Conservation (phyloP, 2,888 invertebrate genomes). For the Macropis europaea region DNA sequence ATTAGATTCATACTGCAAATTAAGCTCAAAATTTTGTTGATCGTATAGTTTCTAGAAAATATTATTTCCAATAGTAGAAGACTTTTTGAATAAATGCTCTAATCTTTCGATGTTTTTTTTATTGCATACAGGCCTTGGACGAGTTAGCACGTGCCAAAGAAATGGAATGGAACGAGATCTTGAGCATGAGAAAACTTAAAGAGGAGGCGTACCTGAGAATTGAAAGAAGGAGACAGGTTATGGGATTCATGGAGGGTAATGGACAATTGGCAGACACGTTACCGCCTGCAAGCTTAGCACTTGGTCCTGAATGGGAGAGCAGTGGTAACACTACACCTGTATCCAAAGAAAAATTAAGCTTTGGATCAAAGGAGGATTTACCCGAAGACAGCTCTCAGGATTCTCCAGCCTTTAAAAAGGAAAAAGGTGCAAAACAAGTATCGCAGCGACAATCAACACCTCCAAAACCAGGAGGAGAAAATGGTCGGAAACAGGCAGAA, state of each 20-base stretch:
- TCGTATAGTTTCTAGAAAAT: too few species aligned
- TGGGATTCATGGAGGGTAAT: slow-evolving; percentile 78
- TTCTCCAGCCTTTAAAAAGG: slow-evolving; percentile 64
- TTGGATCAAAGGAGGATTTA: slow-evolving; percentile 56
- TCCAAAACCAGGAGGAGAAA: slow-evolving; percentile 66
- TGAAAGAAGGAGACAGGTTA: slow-evolving; percentile 85
- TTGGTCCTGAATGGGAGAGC: slow-evolving; percentile 66
- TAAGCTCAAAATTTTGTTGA: too few species aligned
- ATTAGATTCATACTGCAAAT: too few species aligned
- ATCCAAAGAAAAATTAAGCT: slow-evolving; percentile 59
- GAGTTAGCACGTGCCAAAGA: slow-evolving; percentile 90
- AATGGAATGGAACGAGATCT: slow-evolving; percentile 91
- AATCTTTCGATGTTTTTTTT: neutral
- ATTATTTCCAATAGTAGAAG: too few species aligned
- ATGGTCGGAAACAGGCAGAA: slow-evolving; percentile 77
- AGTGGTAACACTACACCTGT: slow-evolving; percentile 38
- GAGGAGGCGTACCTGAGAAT: slow-evolving; percentile 89
- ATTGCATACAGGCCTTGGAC: slow-evolving; percentile 83
- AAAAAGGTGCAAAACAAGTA: slow-evolving; percentile 49
- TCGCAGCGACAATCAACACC: slow-evolving; percentile 62
- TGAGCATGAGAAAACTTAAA: slow-evolving; percentile 91
- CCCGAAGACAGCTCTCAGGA: slow-evolving; percentile 56
- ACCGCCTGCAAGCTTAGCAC: slow-evolving; percentile 68
- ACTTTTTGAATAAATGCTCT: too few species aligned
- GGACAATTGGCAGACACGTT: slow-evolving; percentile 60